These are phyloP conservation scores for Oryctolagus cuniculus DNA, from an alignment of 2,113 vertebrate genomes.

Conservation along the genomic window DNA sequence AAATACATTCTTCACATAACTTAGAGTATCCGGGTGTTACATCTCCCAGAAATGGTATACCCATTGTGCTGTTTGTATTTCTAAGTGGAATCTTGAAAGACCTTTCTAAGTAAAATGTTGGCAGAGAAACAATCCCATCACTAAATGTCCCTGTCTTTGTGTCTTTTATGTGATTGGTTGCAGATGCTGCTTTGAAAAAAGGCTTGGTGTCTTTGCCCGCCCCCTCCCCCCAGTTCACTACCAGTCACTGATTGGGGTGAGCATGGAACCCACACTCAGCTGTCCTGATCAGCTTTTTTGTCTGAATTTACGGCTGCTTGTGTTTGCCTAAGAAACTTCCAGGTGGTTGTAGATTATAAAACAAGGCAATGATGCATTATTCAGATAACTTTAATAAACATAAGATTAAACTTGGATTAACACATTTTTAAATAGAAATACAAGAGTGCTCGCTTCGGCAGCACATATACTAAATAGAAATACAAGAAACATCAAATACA, in stretches of 20 bases:
- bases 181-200: conserved; percentile 84
- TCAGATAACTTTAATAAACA: conserved; percentile 66
- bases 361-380: conserved; percentile 58
- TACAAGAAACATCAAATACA: not conserved
- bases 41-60: conserved; percentile 77
- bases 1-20: conserved; percentile 86
- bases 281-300: conserved; percentile 61
- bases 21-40: conserved; percentile 74
- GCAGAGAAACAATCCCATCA: conserved; percentile 80
- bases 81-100: conserved; percentile 81
- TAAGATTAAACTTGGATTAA: conserved; percentile 53
- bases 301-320: conserved; percentile 57
- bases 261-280: conserved; percentile 65
- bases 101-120: conserved; percentile 82
- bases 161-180: conserved; percentile 84
- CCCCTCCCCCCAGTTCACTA: conserved; percentile 79
- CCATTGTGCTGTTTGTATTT: conserved; percentile 78
- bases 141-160: conserved; percentile 85
- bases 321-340: conserved; percentile 66
- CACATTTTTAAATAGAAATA: not conserved
- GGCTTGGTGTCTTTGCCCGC: conserved; percentile 74
- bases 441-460: no score
- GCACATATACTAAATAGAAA: not conserved
- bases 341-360: conserved; percentile 71
- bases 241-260: conserved; percentile 75